Base-by-base conservation (phyloP, 2,113 vertebrate genomes). In the Ranitomeya imitator region DNA sequence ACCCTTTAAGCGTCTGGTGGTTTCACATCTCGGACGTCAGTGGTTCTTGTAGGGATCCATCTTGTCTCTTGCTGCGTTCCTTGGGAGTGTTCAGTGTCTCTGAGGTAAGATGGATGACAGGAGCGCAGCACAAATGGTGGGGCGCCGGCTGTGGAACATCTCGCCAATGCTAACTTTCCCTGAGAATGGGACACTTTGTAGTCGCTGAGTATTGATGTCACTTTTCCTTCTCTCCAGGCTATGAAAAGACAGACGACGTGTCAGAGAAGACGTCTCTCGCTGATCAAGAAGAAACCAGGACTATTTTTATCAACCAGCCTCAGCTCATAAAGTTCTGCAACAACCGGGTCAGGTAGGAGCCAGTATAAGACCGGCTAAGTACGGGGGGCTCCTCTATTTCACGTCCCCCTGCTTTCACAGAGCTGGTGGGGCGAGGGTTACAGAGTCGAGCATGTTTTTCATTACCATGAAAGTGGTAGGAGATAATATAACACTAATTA, bases 301-400 rank as follows among this genome's bases (percentile, higher is more conserved):
- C 96, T 86, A 98, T 99, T 93, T 95, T 98, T 93, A 97, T 99
- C 93, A 99, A 98, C 92, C 98, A 97, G 90, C 97, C 96, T 3
- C 98, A 99, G 93, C 94, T 97, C 89, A 96, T 96, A 18, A 99
- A 97, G 92, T 99, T 99, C 94, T 99, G 98, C 95, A 96, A 92
- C 94, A 99, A 99, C 90, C 96, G 96, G 76, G 97, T 99, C 95
- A 99, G 98, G 98, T 99, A 95, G 61, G 0, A 19, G 63, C 6
- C 26, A 80, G 31, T 60, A 80, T 9, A 79, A 57, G 37, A 54
- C 18, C 74, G 6, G 16, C 18, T 52, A 18, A 6, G 31, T 31
- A 74, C 26, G 2, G 31, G 26, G 31, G 26, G 6, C 2, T 16
- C 0, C 8, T 18, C 15, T 71, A 6, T 26, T 26, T 73, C 69